Base-by-base conservation (phyloP, 2,113 vertebrate genomes). In the Thomomys bottae region DNA sequence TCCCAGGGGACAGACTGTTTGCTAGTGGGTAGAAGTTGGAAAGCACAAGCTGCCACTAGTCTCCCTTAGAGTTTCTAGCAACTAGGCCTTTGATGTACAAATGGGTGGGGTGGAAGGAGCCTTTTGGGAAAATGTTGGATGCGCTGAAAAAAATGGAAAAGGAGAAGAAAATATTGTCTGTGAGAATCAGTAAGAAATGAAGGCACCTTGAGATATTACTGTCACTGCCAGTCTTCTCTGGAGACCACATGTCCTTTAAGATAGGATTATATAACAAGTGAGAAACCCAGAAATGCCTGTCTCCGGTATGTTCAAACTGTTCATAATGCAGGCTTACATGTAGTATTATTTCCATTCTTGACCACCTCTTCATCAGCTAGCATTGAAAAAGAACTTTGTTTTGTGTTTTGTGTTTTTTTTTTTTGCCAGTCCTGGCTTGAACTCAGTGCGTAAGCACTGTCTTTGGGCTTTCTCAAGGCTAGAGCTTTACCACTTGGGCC, bases 61-160 rank as follows among this genome's bases (percentile, higher is more conserved):
- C 82, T 76, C 89, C 23, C 40, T 34, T 36, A 61, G 67, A 75
- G 91, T 42, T 59, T 30, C 40, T 92, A 26, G 34, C 40, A 75
- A 23, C 30, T 77, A 89, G 85, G 45, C 49, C 70, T 40, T 12
- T n/a, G 73, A 82, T 61, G 32, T 91, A 20, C 76, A 82, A 92
- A 89, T 49, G 66, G 59, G 34, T 8, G 0, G 64, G 59, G n/a
- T 8, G 0, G 64, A 45, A 88, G 14, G 87, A 93, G n/a, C 14
- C 68, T 86, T 92, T 93, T 54, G 76, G 89, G 81, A 87, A 79
- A 75, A 75, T 54, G 63, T 34, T 79, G 17, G 11, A 70, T 78
- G 18, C 8, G 87, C 2, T 45, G 28, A 64, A 21, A 24, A 34
- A 67, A 73, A 42, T 42, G 59, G 34, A 67, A 30, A 45, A 70